These are phyloP conservation scores for Vulpes lagopus DNA, from an alignment of 2,113 vertebrate genomes.

Conservation along the genomic window DNA sequence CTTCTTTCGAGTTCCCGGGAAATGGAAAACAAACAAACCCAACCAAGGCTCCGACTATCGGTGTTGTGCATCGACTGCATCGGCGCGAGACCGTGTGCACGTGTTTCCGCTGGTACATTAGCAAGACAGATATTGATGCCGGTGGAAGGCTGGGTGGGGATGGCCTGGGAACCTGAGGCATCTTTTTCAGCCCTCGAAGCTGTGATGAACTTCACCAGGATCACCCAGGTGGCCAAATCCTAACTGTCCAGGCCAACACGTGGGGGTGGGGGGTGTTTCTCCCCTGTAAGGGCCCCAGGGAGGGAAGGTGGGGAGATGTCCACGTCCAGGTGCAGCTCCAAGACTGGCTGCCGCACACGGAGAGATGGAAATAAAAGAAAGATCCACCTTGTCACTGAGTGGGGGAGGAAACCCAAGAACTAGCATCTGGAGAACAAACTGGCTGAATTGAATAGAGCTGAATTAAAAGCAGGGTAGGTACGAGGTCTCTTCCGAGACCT, in stretches of 20 bases:
- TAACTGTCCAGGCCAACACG: fast-evolving
- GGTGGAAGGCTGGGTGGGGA: fast-evolving
- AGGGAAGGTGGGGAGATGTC: background rate
- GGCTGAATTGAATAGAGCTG: too few species aligned
- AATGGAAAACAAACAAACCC: slow-evolving; percentile 64
- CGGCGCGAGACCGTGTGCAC: fast-evolving
- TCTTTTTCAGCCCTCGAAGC: fast-evolving
- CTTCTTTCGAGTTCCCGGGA: slow-evolving; percentile 48
- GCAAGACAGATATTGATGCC: too few species aligned
- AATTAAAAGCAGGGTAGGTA: fast-evolving
- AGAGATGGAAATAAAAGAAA: background rate
- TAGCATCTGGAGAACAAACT: background rate
- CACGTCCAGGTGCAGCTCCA: fast-evolving
- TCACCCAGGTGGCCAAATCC: background rate
- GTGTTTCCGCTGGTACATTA: fast-evolving
- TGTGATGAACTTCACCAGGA: fast-evolving
- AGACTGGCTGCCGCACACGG: background rate
- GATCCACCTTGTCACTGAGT: too few species aligned
- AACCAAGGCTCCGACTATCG: background rate
- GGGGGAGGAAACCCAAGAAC: background rate
- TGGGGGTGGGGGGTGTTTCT: background rate
- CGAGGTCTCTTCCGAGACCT: background rate
- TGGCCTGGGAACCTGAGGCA: fast-evolving
- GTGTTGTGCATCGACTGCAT: background rate
- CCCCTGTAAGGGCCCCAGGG: fast-evolving